phyloP scores from a whole-genome alignment of 2,888 invertebrate species.

The Lycaena phlaeas region DNA sequence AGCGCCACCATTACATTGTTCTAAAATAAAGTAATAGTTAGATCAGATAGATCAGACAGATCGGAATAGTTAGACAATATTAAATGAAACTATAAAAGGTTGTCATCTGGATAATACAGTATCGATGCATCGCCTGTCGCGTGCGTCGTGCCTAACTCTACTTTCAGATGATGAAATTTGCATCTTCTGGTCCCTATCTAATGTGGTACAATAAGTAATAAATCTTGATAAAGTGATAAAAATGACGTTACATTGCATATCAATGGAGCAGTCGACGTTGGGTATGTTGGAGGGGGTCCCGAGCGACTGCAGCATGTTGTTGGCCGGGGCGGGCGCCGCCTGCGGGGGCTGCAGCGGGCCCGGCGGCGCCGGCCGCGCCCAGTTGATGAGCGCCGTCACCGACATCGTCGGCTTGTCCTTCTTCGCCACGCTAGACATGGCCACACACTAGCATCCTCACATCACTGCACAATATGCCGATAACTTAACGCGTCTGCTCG shows the following conservation, averaged over 20 bases:
- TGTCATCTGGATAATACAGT: no score
- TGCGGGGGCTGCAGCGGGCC: conserved; percentile 45
- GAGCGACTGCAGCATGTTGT: conserved; percentile 39
- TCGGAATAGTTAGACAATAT: no score
- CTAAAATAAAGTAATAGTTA: no score
- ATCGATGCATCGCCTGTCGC: no score
- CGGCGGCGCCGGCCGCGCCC: conserved; percentile 71
- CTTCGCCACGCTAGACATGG: conserved; percentile 79
- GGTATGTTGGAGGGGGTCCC: conserved; percentile 42
- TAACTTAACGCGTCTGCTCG: conserved; percentile 35
- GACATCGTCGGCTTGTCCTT: conserved; percentile 91
- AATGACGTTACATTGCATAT: conserved; percentile 57
- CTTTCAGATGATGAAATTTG: no score
- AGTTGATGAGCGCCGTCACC: conserved; percentile 86
- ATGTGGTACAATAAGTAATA: no score
- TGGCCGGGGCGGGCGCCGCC: conserved; percentile 39
- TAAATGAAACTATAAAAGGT: no score
- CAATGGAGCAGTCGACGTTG: conserved; percentile 56
- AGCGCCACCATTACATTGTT: no score
- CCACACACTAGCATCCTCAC: conserved; percentile 64
- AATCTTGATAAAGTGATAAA: not conserved
- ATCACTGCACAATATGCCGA: conserved; percentile 44
- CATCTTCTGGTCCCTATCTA: no score
- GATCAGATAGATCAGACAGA: no score
- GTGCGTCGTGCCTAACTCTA: no score